Evolutionary conservation across 2,797 vertebrate genomes (phyloP).

Genomic region (Argya squamiceps): DNA sequence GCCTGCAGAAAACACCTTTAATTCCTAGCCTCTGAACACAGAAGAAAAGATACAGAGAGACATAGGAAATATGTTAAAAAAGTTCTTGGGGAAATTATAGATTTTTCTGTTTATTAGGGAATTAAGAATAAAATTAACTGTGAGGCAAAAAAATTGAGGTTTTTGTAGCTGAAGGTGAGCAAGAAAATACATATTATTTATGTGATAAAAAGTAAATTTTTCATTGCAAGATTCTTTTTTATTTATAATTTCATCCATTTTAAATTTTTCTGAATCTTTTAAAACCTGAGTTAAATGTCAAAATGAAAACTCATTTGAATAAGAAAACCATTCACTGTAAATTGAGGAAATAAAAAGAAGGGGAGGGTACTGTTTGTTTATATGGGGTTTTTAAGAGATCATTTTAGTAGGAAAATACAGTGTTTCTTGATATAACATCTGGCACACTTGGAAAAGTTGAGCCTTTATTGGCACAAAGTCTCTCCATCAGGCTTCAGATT

Average conservation of each 20-base stretch:
- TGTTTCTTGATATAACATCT: not conserved
- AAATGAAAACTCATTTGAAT: not conserved
- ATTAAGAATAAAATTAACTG: not conserved
- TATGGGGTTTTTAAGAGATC: not conserved
- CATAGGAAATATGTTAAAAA: not conserved
- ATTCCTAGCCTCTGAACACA: not conserved
- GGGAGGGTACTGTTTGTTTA: fast-evolving
- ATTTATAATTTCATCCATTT: not conserved
- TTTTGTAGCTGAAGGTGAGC: not conserved
- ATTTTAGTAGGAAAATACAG: not conserved
- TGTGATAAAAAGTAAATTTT: not conserved
- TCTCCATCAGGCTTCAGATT: not conserved
- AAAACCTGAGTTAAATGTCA: not conserved
- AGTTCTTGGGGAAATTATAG: not conserved
- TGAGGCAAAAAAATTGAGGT: not conserved
- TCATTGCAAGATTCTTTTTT: not conserved
- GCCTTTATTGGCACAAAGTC: not conserved
- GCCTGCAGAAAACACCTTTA: not conserved
- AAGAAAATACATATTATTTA: not conserved
- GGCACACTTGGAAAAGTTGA: not conserved
- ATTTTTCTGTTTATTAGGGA: not conserved
- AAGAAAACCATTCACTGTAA: not conserved
- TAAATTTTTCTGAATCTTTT: not conserved
- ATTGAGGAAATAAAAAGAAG: not conserved
- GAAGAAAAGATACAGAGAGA: not conserved